Conservation (phyloP, 2,888 invertebrate species). For the Boloria euphrosyne region DNA sequence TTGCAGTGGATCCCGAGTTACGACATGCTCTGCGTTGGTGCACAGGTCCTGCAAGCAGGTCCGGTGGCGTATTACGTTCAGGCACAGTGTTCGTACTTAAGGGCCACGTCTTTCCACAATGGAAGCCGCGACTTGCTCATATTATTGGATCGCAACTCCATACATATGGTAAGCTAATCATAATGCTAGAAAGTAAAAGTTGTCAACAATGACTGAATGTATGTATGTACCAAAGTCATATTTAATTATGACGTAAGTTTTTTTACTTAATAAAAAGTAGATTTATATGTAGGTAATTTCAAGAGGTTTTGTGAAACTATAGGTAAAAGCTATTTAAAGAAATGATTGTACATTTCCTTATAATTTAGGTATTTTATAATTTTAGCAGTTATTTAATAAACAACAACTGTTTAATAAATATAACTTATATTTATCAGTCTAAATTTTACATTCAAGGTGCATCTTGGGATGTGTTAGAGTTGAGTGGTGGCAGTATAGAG, state of each 20-base stretch:
- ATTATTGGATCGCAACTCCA: constrained; percentile 83
- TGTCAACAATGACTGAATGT: background rate
- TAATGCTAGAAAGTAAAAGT: constrained; percentile 4
- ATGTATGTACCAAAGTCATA: background rate
- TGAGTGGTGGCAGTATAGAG: constrained; percentile 72
- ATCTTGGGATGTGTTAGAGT: constrained; percentile 70
- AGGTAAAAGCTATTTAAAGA: too few relatives aligned
- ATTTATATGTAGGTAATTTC: too few relatives aligned
- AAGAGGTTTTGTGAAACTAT: too few relatives aligned
- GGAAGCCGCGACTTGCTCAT: constrained; percentile 84
- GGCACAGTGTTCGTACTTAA: constrained; percentile 83
- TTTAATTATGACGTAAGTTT: too few relatives aligned
- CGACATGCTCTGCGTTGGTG: constrained; percentile 84
- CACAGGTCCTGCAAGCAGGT: constrained; percentile 80
- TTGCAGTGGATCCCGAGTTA: constrained; percentile 86
- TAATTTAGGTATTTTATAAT: background rate
- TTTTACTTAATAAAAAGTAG: too few relatives aligned
- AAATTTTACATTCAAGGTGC: constrained; percentile 49
- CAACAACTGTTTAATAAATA: background rate
- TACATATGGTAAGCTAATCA: constrained; percentile 72
- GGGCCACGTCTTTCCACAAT: constrained; percentile 86
- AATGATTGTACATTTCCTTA: background rate
- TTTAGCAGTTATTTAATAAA: background rate
- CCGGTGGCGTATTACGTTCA: constrained; percentile 69
- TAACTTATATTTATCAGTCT: constrained; percentile 32